Percentiles rank a stretch among this genome's conserved stretches.
These are phyloP conservation scores for Diabrotica balteata DNA, from an alignment of 2,888 invertebrate genomes.

Conservation along the genomic window DNA sequence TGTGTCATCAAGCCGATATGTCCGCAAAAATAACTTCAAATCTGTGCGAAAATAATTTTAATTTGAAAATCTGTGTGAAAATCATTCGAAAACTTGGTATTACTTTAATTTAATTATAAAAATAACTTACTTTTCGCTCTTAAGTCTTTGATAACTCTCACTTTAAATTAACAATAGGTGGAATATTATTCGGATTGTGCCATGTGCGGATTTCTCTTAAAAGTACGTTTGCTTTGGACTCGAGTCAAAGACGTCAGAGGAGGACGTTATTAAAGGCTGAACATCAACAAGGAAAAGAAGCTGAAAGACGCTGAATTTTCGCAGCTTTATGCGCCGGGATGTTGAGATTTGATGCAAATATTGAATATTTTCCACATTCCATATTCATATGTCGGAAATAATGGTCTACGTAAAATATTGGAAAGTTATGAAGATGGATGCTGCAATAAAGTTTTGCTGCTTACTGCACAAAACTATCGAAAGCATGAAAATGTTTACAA, in stretches of 20 bases:
- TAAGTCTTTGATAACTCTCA: not conserved
- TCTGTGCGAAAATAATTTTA: no score
- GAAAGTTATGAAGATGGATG: not conserved
- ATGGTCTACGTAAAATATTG: conserved; percentile 3
- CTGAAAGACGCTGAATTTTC: conserved; percentile 2
- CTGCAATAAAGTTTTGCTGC: no score
- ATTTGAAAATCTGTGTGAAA: no score
- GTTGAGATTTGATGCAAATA: conserved; percentile 7
- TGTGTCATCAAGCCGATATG: no score
- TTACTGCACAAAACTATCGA: no score
- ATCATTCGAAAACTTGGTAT: no score
- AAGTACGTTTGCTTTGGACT: conserved; percentile 9
- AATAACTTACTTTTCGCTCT: no score
- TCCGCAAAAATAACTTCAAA: no score
- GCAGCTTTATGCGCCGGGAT: not conserved
- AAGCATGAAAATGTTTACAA: no score
- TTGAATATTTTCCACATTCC: conserved; percentile 7
- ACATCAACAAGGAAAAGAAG: conserved; percentile 6
- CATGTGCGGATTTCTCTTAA: conserved; percentile 2
- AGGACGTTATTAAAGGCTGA: conserved; percentile 10
- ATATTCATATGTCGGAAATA: conserved; percentile 7
- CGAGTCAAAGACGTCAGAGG: not conserved
- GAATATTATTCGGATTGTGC: not conserved
- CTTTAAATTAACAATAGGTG: not conserved
- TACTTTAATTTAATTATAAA: no score